A percentile compares a stretch with the other conserved stretches of the same genome.
Evolutionary conservation across 2,888 invertebrate species (phyloP).

Genomic region (Lepidonotus clava): DNA sequence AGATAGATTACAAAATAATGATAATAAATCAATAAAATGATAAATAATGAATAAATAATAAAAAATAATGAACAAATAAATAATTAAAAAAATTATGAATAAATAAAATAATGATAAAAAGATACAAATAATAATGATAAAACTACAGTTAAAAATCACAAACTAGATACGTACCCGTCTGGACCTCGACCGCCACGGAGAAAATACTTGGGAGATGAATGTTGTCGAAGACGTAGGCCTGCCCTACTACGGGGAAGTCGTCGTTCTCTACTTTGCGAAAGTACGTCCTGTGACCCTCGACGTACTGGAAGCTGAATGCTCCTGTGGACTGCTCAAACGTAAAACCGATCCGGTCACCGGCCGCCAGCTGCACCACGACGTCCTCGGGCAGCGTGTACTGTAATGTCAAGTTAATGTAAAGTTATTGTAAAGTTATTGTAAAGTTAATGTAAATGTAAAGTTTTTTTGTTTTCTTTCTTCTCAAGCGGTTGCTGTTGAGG

Average conservation of each 20-base stretch:
- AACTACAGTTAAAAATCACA: not conserved
- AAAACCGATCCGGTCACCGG: constrained; percentile 62
- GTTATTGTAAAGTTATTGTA: not conserved
- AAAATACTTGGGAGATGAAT: constrained; percentile 52
- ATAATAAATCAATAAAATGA: no score
- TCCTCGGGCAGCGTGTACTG: constrained; percentile 59
- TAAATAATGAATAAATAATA: no score
- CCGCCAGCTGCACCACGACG: constrained; percentile 38
- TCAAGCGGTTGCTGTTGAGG: no score
- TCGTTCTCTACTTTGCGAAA: constrained; percentile 55
- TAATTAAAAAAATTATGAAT: not conserved
- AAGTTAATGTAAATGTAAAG: no score
- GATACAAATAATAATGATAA: not conserved
- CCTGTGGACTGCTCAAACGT: constrained; percentile 59
- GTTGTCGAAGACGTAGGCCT: constrained; percentile 53
- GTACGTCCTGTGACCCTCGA: constrained; percentile 59
- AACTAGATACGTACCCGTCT: constrained; percentile 25
- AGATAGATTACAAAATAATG: no score
- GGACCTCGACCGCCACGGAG: constrained; percentile 53
- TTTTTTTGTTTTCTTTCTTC: no score
- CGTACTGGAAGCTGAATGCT: constrained; percentile 61
- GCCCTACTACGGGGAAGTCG: constrained; percentile 54
- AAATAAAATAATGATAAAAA: not conserved
- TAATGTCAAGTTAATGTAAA: no score
- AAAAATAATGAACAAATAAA: not conserved